These are phyloP conservation scores for Periophthalmus modestus DNA, from an alignment of 2,113 vertebrate species.

Conservation along the genomic window DNA sequence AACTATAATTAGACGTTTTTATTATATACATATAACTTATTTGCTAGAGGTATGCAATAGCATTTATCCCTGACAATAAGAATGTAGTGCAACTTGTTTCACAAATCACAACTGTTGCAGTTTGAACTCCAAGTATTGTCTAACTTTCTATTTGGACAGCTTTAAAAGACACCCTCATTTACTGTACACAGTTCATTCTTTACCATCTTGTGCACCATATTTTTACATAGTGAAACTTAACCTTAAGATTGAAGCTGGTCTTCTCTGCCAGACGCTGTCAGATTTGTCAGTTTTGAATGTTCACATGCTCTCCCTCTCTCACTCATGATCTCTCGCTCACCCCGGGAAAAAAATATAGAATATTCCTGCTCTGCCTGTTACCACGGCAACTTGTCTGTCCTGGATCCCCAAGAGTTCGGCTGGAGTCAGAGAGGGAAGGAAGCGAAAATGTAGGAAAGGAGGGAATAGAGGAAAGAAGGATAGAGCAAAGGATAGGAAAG, in stretches of 20 bases:
- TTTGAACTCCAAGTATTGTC: not conserved
- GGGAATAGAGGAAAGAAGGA: constrained; percentile 28
- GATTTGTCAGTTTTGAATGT: constrained; percentile 42
- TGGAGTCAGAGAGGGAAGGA: constrained; percentile 66
- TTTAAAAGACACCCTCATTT: not conserved
- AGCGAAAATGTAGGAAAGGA: constrained; percentile 41
- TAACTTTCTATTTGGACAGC: not conserved
- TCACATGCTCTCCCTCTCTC: constrained; percentile 35
- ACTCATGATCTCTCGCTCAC: constrained; percentile 23
- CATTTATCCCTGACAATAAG: not conserved
- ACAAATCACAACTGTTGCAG: not conserved
- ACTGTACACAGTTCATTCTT: not conserved
- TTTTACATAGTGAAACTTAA: constrained; percentile 5
- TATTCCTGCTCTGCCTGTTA: constrained; percentile 74
- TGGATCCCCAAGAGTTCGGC: constrained; percentile 77
- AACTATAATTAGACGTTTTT: no score
- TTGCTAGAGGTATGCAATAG: no score
- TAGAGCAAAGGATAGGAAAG: constrained; percentile 11
- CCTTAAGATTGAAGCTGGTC: constrained; percentile 41
- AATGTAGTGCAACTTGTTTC: not conserved
- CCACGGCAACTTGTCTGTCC: constrained; percentile 80
- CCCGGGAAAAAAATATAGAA: constrained; percentile 40
- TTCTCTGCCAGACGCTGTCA: constrained; percentile 56
- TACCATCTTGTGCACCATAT: constrained; percentile 2
- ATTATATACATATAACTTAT: no score